These are phyloP conservation scores for Gymnobelideus leadbeateri DNA, from an alignment of 2,113 vertebrate genomes.

Conservation along the genomic window DNA sequence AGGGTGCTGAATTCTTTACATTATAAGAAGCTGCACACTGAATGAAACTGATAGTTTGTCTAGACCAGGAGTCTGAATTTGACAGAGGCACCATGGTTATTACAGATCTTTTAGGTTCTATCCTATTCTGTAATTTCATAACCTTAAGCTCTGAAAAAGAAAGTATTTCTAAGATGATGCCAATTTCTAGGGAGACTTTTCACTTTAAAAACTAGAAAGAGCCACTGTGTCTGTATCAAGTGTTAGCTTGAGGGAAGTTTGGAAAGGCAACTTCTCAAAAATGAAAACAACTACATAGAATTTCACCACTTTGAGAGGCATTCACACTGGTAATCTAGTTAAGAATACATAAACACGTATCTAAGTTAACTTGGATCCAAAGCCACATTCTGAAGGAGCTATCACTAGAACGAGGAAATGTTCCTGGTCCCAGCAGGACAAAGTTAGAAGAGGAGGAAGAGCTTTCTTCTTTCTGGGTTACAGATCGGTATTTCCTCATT, in stretches of 20 bases:
- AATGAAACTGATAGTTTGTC: background rate
- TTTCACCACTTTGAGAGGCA: conserved; percentile 9
- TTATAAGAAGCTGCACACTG: background rate
- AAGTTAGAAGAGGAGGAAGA: background rate
- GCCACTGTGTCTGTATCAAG: background rate
- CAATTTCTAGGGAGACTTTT: conserved; percentile 25
- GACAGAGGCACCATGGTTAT: background rate
- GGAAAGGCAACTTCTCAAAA: conserved; percentile 3
- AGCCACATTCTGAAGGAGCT: background rate
- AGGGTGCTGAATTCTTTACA: background rate
- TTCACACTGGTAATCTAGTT: background rate
- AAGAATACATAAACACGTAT: background rate
- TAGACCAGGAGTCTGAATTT: background rate
- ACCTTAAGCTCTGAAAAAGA: conserved; percentile 18
- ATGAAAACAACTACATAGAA: conserved; percentile 18
- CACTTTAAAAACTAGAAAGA: background rate
- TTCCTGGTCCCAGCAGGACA: background rate
- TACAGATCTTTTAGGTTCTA: conserved; percentile 5
- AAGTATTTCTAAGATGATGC: conserved; percentile 1
- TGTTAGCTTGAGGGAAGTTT: background rate
- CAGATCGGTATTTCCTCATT: background rate
- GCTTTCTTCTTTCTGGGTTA: background rate
- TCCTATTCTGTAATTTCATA: conserved; percentile 10
- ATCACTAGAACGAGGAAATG: background rate
- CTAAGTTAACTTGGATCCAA: background rate